Base-by-base conservation (phyloP, 2,113 vertebrate genomes). In the Sula dactylatra region DNA sequence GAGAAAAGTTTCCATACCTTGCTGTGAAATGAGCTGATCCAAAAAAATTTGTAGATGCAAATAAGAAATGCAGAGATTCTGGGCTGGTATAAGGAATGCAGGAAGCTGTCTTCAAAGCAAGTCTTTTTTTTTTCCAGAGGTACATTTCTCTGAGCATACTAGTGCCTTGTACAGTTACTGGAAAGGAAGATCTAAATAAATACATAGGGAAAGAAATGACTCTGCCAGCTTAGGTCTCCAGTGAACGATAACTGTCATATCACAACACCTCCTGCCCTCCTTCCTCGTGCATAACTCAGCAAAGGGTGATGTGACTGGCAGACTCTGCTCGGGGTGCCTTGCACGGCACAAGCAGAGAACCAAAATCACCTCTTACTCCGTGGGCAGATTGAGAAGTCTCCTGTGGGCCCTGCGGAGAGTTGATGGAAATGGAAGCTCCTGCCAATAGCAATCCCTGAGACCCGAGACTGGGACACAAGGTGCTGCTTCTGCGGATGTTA, bases 251-350 rank as follows among this genome's bases (percentile, higher is more conserved):
- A 77, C 90, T 95, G 96, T 95, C 96, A 81, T 71, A 82, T 91
- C 88, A 62, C 47, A 78, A 4, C 80, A 87, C 88, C 97, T 97
- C 94, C 88, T 93, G 91, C 93, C 93, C 91, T 92, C 83, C 90
- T 95, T 87, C 92, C 81, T 88, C 71, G 20, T 81, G 92, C 65
- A 77, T 88, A 94, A 77, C 93, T 93, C 91, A 90, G 89, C 88
- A 45, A 17, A 87, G 79, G 77, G 10, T 34, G 95, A 77, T 86
- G 86, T 79, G 94, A 86, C 93, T 90, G 94, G 93, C 96, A 97
- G 91, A 16, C 78, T 78, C 70, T 79, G 80, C 91, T 73, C 19
- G 1, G 86, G 69, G 85, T 95, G 88, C 79, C 62, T 64, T 71
- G 29, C n/a, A 2, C 2, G 5, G 82, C 72, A 72, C 76, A 54